Evolutionary conservation across 2,113 vertebrate genomes (phyloP).

Genomic region (Erpornis zantholeuca): DNA sequence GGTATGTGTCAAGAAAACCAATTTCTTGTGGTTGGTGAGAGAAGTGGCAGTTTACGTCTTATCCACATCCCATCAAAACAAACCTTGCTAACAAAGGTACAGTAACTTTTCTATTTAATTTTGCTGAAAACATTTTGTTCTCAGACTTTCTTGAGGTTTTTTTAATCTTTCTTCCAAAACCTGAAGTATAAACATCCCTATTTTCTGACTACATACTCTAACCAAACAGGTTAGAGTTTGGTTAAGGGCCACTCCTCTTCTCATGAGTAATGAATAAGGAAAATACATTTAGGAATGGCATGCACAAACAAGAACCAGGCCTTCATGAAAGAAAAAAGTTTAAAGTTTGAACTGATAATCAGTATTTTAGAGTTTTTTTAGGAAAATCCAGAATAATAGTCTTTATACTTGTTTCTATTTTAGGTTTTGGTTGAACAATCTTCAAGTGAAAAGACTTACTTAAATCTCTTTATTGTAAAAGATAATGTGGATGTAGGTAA

Average conservation of each 20-base stretch:
- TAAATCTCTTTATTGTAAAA: constrained; percentile 80
- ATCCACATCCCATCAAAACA: constrained; percentile 87
- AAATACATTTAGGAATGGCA: not conserved
- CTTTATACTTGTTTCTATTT: not conserved
- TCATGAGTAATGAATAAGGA: not conserved
- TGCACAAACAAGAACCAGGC: not conserved
- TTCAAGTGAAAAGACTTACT: constrained; percentile 75
- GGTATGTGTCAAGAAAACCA: constrained; percentile 83
- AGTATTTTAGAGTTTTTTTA: not conserved
- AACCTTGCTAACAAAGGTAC: constrained; percentile 87
- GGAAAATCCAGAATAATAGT: not conserved
- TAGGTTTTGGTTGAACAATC: constrained; percentile 79
- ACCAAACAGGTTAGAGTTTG: not conserved
- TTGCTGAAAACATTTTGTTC: not conserved
- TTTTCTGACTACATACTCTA: not conserved
- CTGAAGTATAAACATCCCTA: not conserved
- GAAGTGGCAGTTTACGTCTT: constrained; percentile 90
- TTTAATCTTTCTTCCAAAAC: not conserved
- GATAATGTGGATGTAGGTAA: constrained; percentile 78
- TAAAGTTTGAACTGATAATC: not conserved
- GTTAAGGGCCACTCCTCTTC: not conserved
- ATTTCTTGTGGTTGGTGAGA: constrained; percentile 91
- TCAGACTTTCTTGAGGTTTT: not conserved
- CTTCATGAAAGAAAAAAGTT: not conserved
- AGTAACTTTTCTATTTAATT: not conserved